A percentile compares a stretch with the other conserved stretches of the same genome.
Evolutionary conservation across 2,888 invertebrate species (phyloP).

Genomic region (Ochlodes sylvanus): DNA sequence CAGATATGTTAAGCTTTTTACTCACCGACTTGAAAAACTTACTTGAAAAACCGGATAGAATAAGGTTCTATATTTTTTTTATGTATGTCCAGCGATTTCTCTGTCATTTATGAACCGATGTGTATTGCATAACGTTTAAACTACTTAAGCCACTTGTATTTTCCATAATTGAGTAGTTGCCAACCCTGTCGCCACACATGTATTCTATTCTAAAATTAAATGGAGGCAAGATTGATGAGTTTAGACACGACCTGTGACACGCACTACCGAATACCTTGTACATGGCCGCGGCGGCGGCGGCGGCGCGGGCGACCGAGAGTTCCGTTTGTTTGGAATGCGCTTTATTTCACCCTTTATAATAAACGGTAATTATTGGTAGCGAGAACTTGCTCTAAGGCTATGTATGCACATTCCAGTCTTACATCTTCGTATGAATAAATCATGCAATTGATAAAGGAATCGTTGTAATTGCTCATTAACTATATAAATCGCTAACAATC

Average conservation of each 20-base stretch:
- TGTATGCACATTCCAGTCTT: neutral
- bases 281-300: slow-evolving; percentile 44
- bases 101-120: no score
- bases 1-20: no score
- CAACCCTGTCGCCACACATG: slow-evolving; percentile 36
- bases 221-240: slow-evolving; percentile 81
- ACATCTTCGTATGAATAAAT: neutral
- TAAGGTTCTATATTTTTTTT: no score
- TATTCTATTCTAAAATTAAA: slow-evolving; percentile 78
- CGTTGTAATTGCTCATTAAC: no score
- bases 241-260: slow-evolving; percentile 82
- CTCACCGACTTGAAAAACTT: no score
- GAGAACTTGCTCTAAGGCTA: slow-evolving; percentile 36
- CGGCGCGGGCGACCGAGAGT: slow-evolving; percentile 28
- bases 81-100: no score
- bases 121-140: no score
- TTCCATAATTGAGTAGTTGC: slow-evolving; percentile 7
- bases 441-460: no score
- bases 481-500: no score
- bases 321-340: slow-evolving; percentile 70
- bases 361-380: slow-evolving; percentile 77
- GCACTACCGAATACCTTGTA: slow-evolving; percentile 76
- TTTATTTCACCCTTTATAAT: slow-evolving; percentile 78
- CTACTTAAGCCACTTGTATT: no score
- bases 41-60: no score